Base-by-base conservation (phyloP, 1,140 invertebrate genomes). In the Gyrodactylus salaris region DNA sequence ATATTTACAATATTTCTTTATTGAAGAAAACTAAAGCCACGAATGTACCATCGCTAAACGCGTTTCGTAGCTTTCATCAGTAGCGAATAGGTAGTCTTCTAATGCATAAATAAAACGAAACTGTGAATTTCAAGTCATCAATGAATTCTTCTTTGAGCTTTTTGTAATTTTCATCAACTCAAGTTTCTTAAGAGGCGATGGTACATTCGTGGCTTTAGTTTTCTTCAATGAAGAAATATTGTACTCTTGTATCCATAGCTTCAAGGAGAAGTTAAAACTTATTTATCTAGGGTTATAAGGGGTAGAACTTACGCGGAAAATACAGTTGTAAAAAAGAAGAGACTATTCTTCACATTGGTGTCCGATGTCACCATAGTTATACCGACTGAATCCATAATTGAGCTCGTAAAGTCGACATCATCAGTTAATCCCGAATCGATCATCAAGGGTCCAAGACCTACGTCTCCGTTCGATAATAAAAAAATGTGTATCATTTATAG, bases 291-390 rank as follows among this genome's bases (percentile, higher is more conserved):
- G 16, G 16, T 24, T 21, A 24, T 69, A 7, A 21, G 26, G 26
- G 26, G 1, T 25, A 71, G 25, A 25, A 7, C 1, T 25, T 1
- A 71, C 70, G 21, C 21, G 20, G 21, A 21, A 71, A 71, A 71
- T 23, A 71, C 70, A 1, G 70, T 71, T 1, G 25, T 71, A n/a
- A 71, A 71, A 26, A 71, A 71, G 25, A 71, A 71, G 21, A 71
- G 1, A 25, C 25, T 71, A 25, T 71, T 25, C 25, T 71, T 1
- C 1, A 25, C 24, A 20, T 25, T 71, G 25, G 7, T 24, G 1
- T 71, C 26, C 24, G 7, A 25, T 2, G 25, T 25, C 20, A 71
- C 70, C 25, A 25, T 21, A 19, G 21, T 21, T 1, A 71, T 71
- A 1, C 70, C 70, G 25, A 71, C 70, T 25, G 25, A 71, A 25